phyloP scores from a whole-genome alignment of 2,888 invertebrate species.

The Scaptodrosophila latifasciaeformis region DNA sequence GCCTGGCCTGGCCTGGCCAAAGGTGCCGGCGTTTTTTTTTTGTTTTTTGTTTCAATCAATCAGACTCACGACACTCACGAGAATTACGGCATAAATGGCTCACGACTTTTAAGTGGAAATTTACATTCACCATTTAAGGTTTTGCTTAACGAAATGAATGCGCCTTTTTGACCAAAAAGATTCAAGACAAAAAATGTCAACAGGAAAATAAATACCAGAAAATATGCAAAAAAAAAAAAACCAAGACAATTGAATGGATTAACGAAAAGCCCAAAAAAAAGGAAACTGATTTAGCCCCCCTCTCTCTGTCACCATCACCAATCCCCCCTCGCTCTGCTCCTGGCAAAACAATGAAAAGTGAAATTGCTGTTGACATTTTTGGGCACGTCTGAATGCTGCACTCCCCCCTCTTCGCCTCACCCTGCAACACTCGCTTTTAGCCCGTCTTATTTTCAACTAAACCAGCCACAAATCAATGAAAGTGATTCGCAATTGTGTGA shows the following conservation, averaged over 20 bases:
- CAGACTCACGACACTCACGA: slow-evolving; percentile 28
- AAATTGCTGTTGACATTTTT: slow-evolving; percentile 37
- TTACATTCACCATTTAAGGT: no score
- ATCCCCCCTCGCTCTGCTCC: neutral
- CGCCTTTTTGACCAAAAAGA: slow-evolving; percentile 31
- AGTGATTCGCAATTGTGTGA: slow-evolving; percentile 33
- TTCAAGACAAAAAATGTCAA: slow-evolving; percentile 18
- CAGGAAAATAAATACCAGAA: no score
- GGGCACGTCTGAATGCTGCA: slow-evolving; percentile 31
- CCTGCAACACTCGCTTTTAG: no score
- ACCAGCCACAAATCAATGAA: slow-evolving; percentile 52
- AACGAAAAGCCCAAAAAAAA: no score
- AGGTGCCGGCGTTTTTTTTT: slow-evolving; percentile 11
- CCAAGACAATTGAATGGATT: slow-evolving; percentile 6
- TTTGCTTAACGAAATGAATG: slow-evolving; percentile 47
- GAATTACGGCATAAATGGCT: no score
- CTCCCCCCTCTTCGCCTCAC: no score
- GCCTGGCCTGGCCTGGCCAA: no score
- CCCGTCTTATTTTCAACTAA: neutral
- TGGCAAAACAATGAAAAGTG: slow-evolving; percentile 52
- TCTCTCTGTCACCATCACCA: neutral
- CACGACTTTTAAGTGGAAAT: no score
- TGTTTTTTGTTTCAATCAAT: slow-evolving; percentile 48
- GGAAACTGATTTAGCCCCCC: neutral
- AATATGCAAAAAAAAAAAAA: slow-evolving; percentile 1